phyloP scores from a whole-genome alignment of 2,888 invertebrate genomes.

The Eupithecia centaureata region DNA sequence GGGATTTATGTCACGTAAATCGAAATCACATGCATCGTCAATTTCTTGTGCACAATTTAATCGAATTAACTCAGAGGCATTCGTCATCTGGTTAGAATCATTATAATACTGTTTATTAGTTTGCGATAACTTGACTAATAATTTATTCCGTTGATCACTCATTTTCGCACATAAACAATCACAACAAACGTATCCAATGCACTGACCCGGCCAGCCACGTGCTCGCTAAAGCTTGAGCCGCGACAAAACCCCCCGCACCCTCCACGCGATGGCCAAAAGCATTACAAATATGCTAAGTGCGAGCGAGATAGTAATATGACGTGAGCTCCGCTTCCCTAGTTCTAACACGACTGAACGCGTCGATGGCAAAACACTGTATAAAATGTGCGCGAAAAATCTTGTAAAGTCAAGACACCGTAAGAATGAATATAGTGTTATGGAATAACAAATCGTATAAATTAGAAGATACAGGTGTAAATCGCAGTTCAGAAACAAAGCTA shows the following conservation, averaged over 20 bases:
- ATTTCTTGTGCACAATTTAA: conserved; percentile 9
- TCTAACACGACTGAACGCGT: too few relatives aligned
- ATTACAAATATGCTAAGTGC: conserved; percentile 8
- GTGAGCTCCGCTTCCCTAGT: too few relatives aligned
- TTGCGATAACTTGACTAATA: conserved; percentile 17
- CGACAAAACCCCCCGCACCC: conserved; percentile 6
- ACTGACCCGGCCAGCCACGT: conserved; percentile 16
- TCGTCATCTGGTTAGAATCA: conserved; percentile 16
- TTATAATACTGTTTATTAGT: conserved; percentile 18
- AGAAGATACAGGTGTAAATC: too few relatives aligned
- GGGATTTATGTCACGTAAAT: too few relatives aligned
- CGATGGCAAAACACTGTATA: too few relatives aligned
- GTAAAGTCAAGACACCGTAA: too few relatives aligned
- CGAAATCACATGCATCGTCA: conserved; percentile 1
- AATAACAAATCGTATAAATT: too few relatives aligned
- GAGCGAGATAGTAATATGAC: too few relatives aligned
- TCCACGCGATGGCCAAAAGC: conserved; percentile 11
- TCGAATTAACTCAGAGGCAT: conserved; percentile 17
- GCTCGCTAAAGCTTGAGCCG: conserved; percentile 14
- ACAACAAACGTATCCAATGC: conserved; percentile 17
- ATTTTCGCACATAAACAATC: conserved; percentile 16
- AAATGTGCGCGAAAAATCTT: too few relatives aligned
- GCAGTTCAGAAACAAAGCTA: too few relatives aligned
- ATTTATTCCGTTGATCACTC: conserved; percentile 17
- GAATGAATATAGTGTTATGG: too few relatives aligned